Conservation (phyloP, 2,797 vertebrate species). For the Notolepis coatsorum region DNA sequence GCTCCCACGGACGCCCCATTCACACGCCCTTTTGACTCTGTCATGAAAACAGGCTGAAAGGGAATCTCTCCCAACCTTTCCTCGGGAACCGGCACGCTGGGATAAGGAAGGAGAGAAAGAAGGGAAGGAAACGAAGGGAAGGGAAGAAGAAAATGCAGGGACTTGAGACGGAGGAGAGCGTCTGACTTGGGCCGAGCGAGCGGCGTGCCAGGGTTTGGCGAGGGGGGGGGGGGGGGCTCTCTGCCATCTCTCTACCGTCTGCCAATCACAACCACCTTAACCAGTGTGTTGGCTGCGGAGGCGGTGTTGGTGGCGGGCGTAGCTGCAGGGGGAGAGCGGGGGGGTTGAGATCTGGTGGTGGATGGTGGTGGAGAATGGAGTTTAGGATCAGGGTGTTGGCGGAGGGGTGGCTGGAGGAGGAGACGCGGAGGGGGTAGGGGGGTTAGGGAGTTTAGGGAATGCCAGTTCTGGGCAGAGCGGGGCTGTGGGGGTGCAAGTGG, state of each 20-base stretch:
- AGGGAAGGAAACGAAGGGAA: slow-evolving; percentile 28
- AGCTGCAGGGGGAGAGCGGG: slow-evolving; percentile 53
- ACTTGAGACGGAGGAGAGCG: slow-evolving; percentile 16
- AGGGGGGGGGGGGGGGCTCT: slow-evolving; percentile 23
- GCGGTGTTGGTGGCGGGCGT: slow-evolving; percentile 36
- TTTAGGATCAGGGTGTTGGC: slow-evolving; percentile 69
- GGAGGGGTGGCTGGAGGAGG: slow-evolving; percentile 50
- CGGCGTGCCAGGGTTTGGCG: slow-evolving; percentile 34
- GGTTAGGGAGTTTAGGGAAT: slow-evolving; percentile 81
- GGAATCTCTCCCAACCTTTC: slow-evolving; percentile 89
- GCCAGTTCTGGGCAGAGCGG: slow-evolving; percentile 88
- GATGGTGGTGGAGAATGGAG: slow-evolving; percentile 75
- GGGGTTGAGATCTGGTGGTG: slow-evolving; percentile 57
- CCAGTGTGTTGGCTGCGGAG: slow-evolving; percentile 29
- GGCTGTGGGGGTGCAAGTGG: slow-evolving; percentile 80
- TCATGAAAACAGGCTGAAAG: slow-evolving; percentile 90
- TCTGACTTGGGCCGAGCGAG: slow-evolving; percentile 43
- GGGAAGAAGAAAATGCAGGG: slow-evolving; percentile 15
- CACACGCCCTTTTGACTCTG: slow-evolving; percentile 98
- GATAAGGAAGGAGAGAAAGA: slow-evolving; percentile 73
- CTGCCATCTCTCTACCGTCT: too few species aligned
- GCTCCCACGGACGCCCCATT: slow-evolving; percentile 92
- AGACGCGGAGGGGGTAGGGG: slow-evolving; percentile 31
- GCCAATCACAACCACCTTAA: slow-evolving; percentile 38
- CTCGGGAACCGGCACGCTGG: slow-evolving; percentile 77